A percentile compares a stretch with the other conserved stretches of the same genome.
These are phyloP conservation scores for Antrozous pallidus DNA, from an alignment of 2,797 vertebrate species.

Conservation along the genomic window DNA sequence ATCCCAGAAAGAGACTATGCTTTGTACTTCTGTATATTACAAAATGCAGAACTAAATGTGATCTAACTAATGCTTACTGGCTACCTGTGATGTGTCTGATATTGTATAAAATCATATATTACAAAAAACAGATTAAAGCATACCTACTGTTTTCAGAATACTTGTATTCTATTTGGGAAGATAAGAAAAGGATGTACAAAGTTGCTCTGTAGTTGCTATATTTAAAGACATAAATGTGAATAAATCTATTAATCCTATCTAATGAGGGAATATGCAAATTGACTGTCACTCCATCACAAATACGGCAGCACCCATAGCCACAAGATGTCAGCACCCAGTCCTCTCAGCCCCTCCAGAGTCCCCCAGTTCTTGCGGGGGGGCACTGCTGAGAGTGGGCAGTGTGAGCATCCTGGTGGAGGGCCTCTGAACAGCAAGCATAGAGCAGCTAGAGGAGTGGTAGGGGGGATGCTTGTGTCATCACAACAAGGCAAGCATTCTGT, in stretches of 20 bases:
- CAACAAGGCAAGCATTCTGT: no score
- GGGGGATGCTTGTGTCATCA: no score
- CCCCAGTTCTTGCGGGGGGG: no score
- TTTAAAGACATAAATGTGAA: neutral
- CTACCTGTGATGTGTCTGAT: neutral
- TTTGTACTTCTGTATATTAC: neutral
- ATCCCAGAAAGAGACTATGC: neutral
- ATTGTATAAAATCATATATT: neutral
- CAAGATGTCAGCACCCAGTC: no score
- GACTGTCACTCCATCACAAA: no score
- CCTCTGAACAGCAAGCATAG: no score
- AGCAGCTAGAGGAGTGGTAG: no score
- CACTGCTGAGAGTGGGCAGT: no score
- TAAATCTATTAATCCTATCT: neutral
- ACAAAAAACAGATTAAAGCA: neutral
- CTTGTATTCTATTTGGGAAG: neutral
- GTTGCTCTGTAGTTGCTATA: neutral
- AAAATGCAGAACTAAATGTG: neutral
- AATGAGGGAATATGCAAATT: no score
- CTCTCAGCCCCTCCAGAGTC: no score
- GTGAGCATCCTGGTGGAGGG: no score
- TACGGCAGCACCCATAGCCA: no score
- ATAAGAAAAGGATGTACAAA: neutral
- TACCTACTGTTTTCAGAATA: neutral
- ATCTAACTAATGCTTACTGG: neutral